Evolutionary conservation across 2,113 vertebrate species (phyloP), one percentile per base, ranked within the genome.

Genomic region (Manacus vitellinus): DNA sequence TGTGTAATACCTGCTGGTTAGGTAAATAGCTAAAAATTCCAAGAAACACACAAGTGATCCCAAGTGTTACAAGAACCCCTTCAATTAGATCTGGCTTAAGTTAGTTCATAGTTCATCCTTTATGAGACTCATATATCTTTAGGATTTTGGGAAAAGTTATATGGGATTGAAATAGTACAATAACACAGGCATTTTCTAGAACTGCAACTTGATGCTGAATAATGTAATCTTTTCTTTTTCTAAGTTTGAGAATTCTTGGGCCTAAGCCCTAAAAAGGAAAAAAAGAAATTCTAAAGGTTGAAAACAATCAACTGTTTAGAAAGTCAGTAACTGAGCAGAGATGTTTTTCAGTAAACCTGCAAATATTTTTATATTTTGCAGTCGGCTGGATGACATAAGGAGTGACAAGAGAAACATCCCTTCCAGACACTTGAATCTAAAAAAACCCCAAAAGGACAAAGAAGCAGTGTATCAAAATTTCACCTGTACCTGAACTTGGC

Each of bases 291-390:
- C 31, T 93, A 52, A 37, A 73, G 39, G 43, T 46, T 91, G 85
- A 96, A 93, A 96, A 88, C 46, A 92, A 81, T 44, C 43, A 88
- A 25, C 46, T 56, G 27, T 95, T 95, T 65, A 92, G 88, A 97
- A 97, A 91, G 74, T 51, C 5, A 46, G 49, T 78, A 95, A 97
- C 79, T 95, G 68, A 86, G 62, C 55, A 65, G 62, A 92, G 47
- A 90, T 65, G 47, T 47, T 96, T 95, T 92, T 68, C 37, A 89
- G 52, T 37, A 96, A 97, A 88, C 49, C 67, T 80, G 39, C 59
- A 95, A 92, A 87, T 96, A 95, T 76, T 91, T 95, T 72, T 79
- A 49, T 65, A 79, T 95, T 96, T 97, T 92, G 96, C 78, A 96
- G 77, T 92, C 75, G 94, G 91, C 25, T 95, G 86, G n/a, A 93